Conservation (phyloP, 2,888 invertebrate species). For the Amphipyra tragopoginis region DNA sequence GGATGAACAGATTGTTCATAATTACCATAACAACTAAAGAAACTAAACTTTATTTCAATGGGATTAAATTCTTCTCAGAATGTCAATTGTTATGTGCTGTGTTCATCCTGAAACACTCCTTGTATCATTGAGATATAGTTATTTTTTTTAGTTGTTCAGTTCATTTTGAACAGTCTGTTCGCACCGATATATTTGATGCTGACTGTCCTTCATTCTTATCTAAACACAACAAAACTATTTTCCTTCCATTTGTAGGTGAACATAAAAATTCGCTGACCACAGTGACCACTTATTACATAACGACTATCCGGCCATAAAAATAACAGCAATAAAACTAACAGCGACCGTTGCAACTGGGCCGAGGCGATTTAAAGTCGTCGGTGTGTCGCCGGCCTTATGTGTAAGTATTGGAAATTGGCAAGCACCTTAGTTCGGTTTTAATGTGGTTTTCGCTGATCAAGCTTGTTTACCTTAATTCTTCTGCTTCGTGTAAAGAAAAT, state of each 20-base stretch:
- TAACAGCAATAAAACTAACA: conserved; percentile 28
- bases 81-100: too few relatives aligned
- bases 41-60: too few relatives aligned
- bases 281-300: conserved; percentile 10
- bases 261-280: conserved; percentile 10
- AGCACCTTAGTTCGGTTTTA: conserved; percentile 54
- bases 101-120: too few relatives aligned
- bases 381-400: conserved; percentile 24
- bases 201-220: not conserved
- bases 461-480: conserved; percentile 19
- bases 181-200: too few relatives aligned
- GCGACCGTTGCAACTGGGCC: conserved; percentile 15
- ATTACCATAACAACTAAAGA: too few relatives aligned
- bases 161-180: too few relatives aligned
- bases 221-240: not conserved
- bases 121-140: too few relatives aligned
- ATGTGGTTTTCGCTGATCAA: conserved; percentile 45
- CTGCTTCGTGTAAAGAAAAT: conserved; percentile 9
- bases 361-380: conserved; percentile 31
- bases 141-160: too few relatives aligned
- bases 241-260: not conserved
- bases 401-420: conserved; percentile 43
- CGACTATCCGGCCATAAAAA: conserved; percentile 18
- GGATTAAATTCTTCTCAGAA: too few relatives aligned
- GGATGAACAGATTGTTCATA: too few relatives aligned